phyloP scores from a whole-genome alignment of 1,140 invertebrate species.

The Papilio aristodemus region DNA sequence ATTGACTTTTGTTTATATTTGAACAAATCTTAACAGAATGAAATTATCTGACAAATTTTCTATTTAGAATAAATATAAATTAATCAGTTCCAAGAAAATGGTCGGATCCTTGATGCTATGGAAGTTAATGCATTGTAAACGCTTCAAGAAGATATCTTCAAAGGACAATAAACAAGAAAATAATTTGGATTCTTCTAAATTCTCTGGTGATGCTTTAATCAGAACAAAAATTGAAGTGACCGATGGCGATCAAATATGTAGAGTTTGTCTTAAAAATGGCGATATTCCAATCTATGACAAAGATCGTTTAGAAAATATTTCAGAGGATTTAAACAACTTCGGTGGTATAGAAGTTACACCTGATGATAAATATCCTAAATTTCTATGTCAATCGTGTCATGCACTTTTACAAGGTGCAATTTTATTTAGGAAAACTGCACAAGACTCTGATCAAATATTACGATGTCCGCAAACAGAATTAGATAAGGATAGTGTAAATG shows the following conservation, averaged over 20 bases:
- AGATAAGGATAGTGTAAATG: slow-evolving; percentile 36
- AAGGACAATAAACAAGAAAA: slow-evolving; percentile 32
- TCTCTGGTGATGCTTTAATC: background rate
- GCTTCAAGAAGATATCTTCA: slow-evolving; percentile 12
- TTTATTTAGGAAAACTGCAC: slow-evolving; percentile 59
- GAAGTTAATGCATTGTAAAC: slow-evolving; percentile 34
- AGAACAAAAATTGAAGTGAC: slow-evolving; percentile 42
- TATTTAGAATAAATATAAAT: no score
- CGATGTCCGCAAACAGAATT: slow-evolving; percentile 40
- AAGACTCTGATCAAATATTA: slow-evolving; percentile 62
- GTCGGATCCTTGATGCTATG: slow-evolving; percentile 31
- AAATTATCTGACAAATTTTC: no score
- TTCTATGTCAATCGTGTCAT: slow-evolving; percentile 60
- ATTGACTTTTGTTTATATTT: no score
- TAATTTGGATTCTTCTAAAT: slow-evolving; percentile 16
- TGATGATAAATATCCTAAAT: slow-evolving; percentile 61
- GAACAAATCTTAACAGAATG: no score
- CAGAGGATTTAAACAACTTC: slow-evolving; percentile 52
- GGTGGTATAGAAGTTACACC: slow-evolving; percentile 51
- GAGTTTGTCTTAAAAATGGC: slow-evolving; percentile 67
- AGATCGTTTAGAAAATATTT: slow-evolving; percentile 44
- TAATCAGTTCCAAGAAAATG: slow-evolving; percentile 8
- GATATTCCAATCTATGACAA: slow-evolving; percentile 57
- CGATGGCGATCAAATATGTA: slow-evolving; percentile 44
- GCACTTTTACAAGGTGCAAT: slow-evolving; percentile 60